Evolutionary conservation across 2,797 vertebrate genomes (phyloP).

Genomic region (Cirrhinus molitorella): DNA sequence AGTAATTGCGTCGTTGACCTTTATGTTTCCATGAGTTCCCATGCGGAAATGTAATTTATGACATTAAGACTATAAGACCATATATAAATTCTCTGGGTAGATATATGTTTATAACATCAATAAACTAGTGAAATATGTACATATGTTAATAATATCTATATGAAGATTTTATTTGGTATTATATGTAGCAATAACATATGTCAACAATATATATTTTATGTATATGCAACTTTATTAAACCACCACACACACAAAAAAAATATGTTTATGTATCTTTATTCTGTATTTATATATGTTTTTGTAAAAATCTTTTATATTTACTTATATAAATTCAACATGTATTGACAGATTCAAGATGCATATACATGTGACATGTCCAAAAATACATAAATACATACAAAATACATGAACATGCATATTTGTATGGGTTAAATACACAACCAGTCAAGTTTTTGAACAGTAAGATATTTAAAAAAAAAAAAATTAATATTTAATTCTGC

Average conservation of each 20-base stretch:
- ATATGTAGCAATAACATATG: not conserved
- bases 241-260: not conserved
- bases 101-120: not conserved
- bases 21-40: not conserved
- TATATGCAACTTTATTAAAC: not conserved
- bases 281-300: no score
- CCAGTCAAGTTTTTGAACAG: no score
- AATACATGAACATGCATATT: no score
- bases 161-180: not conserved
- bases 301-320: no score
- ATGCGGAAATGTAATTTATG: not conserved
- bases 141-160: not conserved
- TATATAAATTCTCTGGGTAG: not conserved
- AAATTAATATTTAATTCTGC: no score
- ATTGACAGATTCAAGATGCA: no score
- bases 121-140: not conserved
- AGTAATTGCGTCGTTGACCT: not conserved
- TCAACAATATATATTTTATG: not conserved
- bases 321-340: no score
- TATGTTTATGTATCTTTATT: no score
- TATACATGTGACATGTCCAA: no score
- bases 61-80: not conserved
- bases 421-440: no score
- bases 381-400: no score
- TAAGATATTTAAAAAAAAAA: no score